Base-by-base conservation (phyloP, 2,113 vertebrate species). In the Cnemophilus loriae region DNA sequence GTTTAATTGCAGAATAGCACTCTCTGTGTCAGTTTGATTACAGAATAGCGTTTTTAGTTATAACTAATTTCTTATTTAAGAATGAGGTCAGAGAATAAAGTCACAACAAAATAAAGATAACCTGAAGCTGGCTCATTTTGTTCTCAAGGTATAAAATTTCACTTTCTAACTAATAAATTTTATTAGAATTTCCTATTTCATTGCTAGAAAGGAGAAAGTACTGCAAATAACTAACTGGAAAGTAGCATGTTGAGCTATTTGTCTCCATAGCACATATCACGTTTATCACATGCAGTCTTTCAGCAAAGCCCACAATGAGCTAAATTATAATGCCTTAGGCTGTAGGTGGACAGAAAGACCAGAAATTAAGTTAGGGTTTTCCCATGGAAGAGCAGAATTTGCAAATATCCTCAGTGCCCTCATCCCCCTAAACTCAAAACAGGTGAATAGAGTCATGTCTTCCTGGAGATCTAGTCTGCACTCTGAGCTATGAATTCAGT, bases 41-140 rank as follows among this genome's bases (percentile, higher is more conserved):
- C 7, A 19, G 44, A 91, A 49, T 19, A 82, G 24, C 1, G 3
- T 70, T 63, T 23, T 84, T 60, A 63, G 50, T 70, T 77, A n/a
- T 39, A 78, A 82, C 49, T 84, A 9, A 93, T 83, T 87, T 76
- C 37, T 91, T 76, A 79, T 79, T 83, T 76, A 87, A 90, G 67
- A 91, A 83, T 61, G 41, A 88, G 52, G 67, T 41, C 73, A 84
- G 39, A 85, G 60, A 93, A 93, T 83, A 63, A 77, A 65, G 59
- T 57, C n/a, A 42, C 17, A 57, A 50, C 57, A 81, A 70, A 84
- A 64, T 53, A 73, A 89, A 61, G 76, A 32, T 30, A 89, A 65
- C 13, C 26, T 94, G 76, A 46, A 87, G 39, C 60, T 78, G 63
- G 26, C 19, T 81, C 3, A 22, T 87, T 84, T 93, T 87, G 6